These are phyloP conservation scores for Melanerpes aurifrons DNA, from an alignment of 2,113 vertebrate genomes.

Conservation along the genomic window DNA sequence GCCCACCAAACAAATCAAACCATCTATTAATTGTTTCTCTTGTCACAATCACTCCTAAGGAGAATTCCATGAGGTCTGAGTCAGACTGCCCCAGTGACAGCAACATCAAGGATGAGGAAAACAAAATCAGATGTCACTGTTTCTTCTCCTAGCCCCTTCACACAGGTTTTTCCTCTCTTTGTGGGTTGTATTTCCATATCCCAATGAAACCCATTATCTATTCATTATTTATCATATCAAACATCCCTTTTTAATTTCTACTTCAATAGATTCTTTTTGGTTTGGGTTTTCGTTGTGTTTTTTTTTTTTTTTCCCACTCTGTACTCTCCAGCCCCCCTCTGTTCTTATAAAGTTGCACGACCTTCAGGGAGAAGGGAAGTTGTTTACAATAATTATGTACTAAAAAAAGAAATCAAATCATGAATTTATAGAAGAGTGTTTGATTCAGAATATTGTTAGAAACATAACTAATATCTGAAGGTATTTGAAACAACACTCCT, in stretches of 20 bases:
- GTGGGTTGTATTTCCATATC: slow-evolving; percentile 79
- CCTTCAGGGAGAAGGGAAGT: slow-evolving; percentile 73
- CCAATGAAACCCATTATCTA: slow-evolving; percentile 83
- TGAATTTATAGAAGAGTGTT: slow-evolving; percentile 70
- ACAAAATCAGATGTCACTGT: background rate
- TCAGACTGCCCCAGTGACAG: background rate
- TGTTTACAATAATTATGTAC: slow-evolving; percentile 75
- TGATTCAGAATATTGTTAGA: slow-evolving; percentile 74
- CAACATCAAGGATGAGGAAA: background rate
- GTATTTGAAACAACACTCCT: slow-evolving; percentile 56
- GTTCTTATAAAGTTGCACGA: slow-evolving; percentile 71
- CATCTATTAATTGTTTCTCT: background rate
- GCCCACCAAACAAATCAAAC: background rate
- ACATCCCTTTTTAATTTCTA: slow-evolving; percentile 78
- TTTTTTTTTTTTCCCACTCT: background rate
- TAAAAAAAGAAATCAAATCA: slow-evolving; percentile 72
- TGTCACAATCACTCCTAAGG: background rate
- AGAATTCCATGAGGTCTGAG: background rate
- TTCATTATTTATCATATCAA: slow-evolving; percentile 83
- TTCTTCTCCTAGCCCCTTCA: background rate
- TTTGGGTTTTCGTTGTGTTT: background rate
- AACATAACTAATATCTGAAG: slow-evolving; percentile 73
- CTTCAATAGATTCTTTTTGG: slow-evolving; percentile 72
- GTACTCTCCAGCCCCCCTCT: background rate
- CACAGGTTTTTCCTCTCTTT: slow-evolving; percentile 51